A percentile compares a stretch with the other conserved stretches of the same genome.
These are phyloP conservation scores for Todiramphus chloris DNA, from an alignment of 2,113 vertebrate genomes.

Conservation along the genomic window DNA sequence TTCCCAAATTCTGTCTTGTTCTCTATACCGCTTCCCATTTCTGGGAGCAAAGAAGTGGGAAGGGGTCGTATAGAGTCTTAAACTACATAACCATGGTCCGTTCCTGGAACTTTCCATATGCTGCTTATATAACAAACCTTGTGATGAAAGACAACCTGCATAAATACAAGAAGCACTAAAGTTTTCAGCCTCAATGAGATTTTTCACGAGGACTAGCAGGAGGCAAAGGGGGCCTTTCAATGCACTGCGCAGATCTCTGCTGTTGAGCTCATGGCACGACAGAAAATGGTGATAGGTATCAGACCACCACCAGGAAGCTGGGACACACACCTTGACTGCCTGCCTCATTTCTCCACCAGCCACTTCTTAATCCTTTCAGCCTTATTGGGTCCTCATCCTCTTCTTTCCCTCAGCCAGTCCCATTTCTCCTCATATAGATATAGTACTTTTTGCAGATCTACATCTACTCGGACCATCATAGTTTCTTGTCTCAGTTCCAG, in stretches of 20 bases:
- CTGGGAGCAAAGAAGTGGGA: neutral
- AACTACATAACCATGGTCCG: neutral
- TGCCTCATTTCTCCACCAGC: neutral
- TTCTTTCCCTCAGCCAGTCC: neutral
- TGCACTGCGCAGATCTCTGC: neutral
- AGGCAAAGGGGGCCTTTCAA: neutral
- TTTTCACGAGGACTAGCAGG: neutral
- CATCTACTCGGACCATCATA: neutral
- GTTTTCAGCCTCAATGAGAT: neutral
- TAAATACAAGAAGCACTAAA: neutral
- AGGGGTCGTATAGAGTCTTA: neutral
- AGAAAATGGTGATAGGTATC: neutral
- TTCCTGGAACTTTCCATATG: neutral
- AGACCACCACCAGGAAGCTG: neutral
- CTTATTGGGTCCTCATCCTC: neutral
- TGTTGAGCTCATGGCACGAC: neutral
- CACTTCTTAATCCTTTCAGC: neutral
- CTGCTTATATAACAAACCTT: neutral
- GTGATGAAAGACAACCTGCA: neutral
- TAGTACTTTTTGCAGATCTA: neutral
- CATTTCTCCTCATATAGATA: neutral
- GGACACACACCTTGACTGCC: neutral
- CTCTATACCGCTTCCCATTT: neutral
- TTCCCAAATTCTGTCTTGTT: neutral
- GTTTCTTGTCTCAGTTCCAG: neutral